These are phyloP conservation scores for Laspeyria flexula DNA, from an alignment of 2,888 invertebrate species.

Conservation along the genomic window DNA sequence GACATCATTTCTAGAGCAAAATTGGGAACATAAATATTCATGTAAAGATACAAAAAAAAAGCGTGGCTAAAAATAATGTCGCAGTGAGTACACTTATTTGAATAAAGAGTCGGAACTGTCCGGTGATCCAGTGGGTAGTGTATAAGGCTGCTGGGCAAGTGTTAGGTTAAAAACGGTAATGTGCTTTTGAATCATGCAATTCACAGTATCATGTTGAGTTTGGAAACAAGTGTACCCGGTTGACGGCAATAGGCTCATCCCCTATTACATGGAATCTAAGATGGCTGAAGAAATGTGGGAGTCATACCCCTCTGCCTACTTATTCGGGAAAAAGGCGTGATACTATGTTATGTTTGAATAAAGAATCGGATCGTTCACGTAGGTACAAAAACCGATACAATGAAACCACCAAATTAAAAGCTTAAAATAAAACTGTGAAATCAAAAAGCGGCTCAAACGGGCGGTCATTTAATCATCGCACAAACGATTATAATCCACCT, in stretches of 20 bases:
- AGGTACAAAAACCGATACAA: constrained; percentile 18
- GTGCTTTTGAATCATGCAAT: no score
- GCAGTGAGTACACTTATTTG: constrained; percentile 16
- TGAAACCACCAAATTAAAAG: constrained; percentile 40
- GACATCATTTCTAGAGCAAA: constrained; percentile 23
- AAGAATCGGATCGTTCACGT: constrained; percentile 17
- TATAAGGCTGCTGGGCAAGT: no score
- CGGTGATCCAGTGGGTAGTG: no score
- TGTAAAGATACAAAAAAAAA: constrained; percentile 45
- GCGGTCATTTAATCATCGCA: constrained; percentile 57
- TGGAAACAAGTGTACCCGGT: no score
- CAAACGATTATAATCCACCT: constrained; percentile 66
- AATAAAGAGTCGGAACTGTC: constrained; percentile 34
- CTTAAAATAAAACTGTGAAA: constrained; percentile 48
- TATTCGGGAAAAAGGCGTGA: no score
- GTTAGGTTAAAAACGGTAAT: no score
- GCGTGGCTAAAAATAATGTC: constrained; percentile 33
- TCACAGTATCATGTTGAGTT: no score
- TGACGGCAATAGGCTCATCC: no score
- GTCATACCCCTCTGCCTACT: no score
- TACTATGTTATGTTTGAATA: constrained; percentile 34
- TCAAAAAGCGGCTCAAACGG: constrained; percentile 50
- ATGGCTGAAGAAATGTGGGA: no score
- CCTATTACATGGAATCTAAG: no score
- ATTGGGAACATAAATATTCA: constrained; percentile 49